These are phyloP conservation scores for Castor canadensis DNA, from an alignment of 2,113 vertebrate species.

Conservation along the genomic window DNA sequence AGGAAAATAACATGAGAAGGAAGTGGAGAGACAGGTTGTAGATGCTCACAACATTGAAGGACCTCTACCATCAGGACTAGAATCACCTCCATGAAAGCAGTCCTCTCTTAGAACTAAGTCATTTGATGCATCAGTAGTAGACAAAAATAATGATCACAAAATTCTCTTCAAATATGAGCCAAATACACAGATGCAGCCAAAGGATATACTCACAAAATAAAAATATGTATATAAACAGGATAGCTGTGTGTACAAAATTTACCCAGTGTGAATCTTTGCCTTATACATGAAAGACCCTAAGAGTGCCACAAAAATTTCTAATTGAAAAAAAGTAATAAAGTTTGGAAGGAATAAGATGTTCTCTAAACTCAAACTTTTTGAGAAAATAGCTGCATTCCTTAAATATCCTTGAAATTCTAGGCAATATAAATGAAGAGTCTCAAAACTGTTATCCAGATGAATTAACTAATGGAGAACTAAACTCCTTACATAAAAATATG, in stretches of 20 bases:
- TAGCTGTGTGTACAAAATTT: not conserved
- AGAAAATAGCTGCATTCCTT: not conserved
- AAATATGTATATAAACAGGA: not conserved
- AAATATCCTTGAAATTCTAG: not conserved
- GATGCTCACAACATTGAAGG: not conserved
- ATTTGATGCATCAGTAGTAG: too few species aligned
- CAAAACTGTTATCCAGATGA: conserved; percentile 22
- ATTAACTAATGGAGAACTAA: not conserved
- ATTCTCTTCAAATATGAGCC: not conserved
- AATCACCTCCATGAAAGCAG: not conserved
- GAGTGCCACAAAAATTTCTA: not conserved
- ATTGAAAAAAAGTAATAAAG: not conserved
- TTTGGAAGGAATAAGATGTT: not conserved
- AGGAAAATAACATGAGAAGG: not conserved
- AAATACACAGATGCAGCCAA: not conserved
- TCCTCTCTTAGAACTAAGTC: not conserved
- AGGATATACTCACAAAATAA: not conserved
- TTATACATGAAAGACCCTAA: not conserved
- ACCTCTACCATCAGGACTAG: not conserved
- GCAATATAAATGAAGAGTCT: not conserved
- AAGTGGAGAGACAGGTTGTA: not conserved
- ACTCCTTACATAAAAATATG: not conserved
- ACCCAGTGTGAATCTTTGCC: not conserved
- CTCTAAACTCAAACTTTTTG: not conserved
- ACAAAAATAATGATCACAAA: not conserved